Base-by-base conservation (phyloP, 2,113 vertebrate species). In the Progne subis region DNA sequence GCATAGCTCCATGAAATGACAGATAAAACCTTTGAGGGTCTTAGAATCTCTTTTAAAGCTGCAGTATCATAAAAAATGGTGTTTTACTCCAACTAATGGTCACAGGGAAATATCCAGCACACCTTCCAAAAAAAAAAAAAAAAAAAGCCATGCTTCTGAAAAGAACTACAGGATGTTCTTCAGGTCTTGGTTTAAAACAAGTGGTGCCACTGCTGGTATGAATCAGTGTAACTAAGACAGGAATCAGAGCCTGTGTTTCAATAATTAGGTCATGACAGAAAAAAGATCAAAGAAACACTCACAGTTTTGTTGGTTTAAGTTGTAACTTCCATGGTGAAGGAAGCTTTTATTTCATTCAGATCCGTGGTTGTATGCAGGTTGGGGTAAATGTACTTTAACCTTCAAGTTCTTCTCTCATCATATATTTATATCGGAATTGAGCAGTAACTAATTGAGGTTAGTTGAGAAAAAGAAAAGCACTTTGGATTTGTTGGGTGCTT, bases 381-480 rank as follows among this genome's bases (percentile, higher is more conserved):
- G 64, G 44, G 37, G 12, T 86, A 87, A 90, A 46, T 25, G n/a
- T 52, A 15, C 43, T 85, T 95, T 74, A 84, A 67, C 79, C 64
- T 94, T 47, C 25, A 47, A n/a, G 20, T 86, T 85, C 21, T 39
- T 76, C 11, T 75, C 64, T 89, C 82, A 78, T 95, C 52, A 44
- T 64, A 24, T 64, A 92, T 75, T 94, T 70, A 17, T 83, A 71
- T 83, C 31, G 14, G 56, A 92, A 71, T 37, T 1, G 4, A 92
- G 69, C 68, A 90, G 86, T 82, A 86, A 55, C 56, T 94, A 89
- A 93, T 68, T 88, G 86, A 94, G 90, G 80, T 88, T 94, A 88
- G 87, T 82, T 92, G 88, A 96, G 90, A 83, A 83, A 97, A 83
- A 97, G 90, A 94, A 97, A 93, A 96, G 68, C 13, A 70, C 53